Conservation (phyloP, 2,888 invertebrate genomes). For the Lepidocyrtoides sp. region DNA sequence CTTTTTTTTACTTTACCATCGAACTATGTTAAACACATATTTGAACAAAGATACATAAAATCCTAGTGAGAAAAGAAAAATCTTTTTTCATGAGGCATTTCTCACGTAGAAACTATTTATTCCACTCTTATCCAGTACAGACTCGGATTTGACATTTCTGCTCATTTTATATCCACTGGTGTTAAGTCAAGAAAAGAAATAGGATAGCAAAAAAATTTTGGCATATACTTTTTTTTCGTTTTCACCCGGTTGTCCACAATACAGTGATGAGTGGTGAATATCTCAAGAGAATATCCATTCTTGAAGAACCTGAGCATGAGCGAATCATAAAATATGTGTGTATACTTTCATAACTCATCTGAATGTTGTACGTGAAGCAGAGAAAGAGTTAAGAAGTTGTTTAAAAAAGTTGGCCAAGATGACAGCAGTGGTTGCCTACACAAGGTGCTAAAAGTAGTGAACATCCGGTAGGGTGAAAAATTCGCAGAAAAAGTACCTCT, state of each 20-base stretch:
- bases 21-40: conserved; percentile 41
- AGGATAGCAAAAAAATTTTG: no score
- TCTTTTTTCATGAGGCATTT: conserved; percentile 70
- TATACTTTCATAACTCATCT: not conserved
- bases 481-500: conserved; percentile 2
- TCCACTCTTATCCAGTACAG: conserved; percentile 40
- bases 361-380: not conserved
- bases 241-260: not conserved
- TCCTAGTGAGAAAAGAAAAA: not conserved
- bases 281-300: conserved; percentile 3
- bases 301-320: no score
- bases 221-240: no score
- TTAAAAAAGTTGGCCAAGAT: not conserved
- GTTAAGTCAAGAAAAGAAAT: not conserved
- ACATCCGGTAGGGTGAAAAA: conserved; percentile 6
- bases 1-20: conserved; percentile 43
- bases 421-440: not conserved
- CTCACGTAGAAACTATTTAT: conserved; percentile 74
- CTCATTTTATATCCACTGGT: conserved; percentile 56
- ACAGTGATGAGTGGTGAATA: not conserved
- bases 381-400: not conserved
- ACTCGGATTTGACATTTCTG: conserved; percentile 65
- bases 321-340: no score
- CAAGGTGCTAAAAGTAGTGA: conserved; percentile 2
- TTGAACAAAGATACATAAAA: not conserved